Conservation (phyloP, 2,797 vertebrate genomes). For the Galagoides demidoff region DNA sequence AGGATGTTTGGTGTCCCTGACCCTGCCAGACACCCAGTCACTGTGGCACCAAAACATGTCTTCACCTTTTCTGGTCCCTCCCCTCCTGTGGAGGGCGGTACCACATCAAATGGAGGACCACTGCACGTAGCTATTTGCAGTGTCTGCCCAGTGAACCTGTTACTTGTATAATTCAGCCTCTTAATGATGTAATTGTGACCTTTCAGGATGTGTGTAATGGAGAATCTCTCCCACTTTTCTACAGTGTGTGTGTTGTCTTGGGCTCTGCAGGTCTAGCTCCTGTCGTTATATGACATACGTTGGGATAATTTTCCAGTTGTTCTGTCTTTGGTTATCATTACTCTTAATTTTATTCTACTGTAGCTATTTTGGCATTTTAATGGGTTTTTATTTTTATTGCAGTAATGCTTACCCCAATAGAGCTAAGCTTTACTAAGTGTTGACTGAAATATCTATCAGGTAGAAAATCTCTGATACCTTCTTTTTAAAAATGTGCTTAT, state of each 20-base stretch:
- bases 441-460: constrained; percentile 44
- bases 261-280: background rate
- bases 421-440: constrained; percentile 42
- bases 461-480: constrained; percentile 36
- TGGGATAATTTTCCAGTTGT: constrained; percentile 8
- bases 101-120: background rate
- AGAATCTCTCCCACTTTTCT: background rate
- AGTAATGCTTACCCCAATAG: constrained; percentile 36
- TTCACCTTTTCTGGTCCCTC: background rate
- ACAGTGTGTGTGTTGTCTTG: background rate
- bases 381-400: background rate
- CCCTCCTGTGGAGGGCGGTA: background rate
- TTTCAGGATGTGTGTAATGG: constrained; percentile 9
- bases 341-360: constrained; percentile 18
- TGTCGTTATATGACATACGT: background rate
- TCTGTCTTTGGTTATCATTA: background rate
- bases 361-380: constrained; percentile 62
- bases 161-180: background rate
- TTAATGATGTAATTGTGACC: background rate
- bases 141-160: background rate
- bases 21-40: background rate
- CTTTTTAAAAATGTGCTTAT: constrained; percentile 49
- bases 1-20: background rate
- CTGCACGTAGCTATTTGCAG: background rate
- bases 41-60: background rate